Conservation (phyloP, 2,888 invertebrate species). For the Helleia helle region DNA sequence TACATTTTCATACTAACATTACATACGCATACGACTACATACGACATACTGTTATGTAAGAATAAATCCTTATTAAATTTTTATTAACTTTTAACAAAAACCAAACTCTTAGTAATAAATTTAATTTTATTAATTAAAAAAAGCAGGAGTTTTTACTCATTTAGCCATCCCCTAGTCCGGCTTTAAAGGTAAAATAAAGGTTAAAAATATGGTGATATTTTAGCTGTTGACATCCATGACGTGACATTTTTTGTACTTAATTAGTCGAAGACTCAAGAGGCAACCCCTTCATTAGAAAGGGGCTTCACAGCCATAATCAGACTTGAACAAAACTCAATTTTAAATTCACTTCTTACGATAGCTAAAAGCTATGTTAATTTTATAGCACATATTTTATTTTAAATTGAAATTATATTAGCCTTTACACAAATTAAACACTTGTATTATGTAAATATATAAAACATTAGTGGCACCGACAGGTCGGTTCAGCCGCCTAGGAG, state of each 20-base stretch:
- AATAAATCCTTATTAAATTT: no score
- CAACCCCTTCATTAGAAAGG: slow-evolving; percentile 17
- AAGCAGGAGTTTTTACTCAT: no score
- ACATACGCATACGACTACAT: background rate
- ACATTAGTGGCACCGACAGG: no score
- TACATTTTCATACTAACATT: slow-evolving; percentile 36
- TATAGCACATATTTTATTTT: no score
- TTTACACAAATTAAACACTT: no score
- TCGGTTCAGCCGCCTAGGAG: no score
- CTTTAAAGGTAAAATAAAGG: slow-evolving; percentile 6
- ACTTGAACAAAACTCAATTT: background rate
- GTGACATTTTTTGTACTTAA: slow-evolving; percentile 17
- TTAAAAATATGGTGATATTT: slow-evolving; percentile 12
- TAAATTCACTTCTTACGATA: slow-evolving; percentile 1
- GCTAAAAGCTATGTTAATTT: slow-evolving; percentile 1
- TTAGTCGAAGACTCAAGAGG: slow-evolving; percentile 17
- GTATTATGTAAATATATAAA: no score
- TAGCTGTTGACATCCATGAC: slow-evolving; percentile 15
- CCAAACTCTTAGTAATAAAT: no score
- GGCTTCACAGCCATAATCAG: slow-evolving; percentile 4
- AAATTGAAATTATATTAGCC: no score
- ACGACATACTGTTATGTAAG: no score
- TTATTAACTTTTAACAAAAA: no score
- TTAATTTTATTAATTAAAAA: no score
- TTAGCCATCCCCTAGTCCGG: background rate